A percentile compares a stretch with the other conserved stretches of the same genome.
These are phyloP conservation scores for Ceuthmochares aereus DNA, from an alignment of 2,113 vertebrate genomes.

Conservation along the genomic window DNA sequence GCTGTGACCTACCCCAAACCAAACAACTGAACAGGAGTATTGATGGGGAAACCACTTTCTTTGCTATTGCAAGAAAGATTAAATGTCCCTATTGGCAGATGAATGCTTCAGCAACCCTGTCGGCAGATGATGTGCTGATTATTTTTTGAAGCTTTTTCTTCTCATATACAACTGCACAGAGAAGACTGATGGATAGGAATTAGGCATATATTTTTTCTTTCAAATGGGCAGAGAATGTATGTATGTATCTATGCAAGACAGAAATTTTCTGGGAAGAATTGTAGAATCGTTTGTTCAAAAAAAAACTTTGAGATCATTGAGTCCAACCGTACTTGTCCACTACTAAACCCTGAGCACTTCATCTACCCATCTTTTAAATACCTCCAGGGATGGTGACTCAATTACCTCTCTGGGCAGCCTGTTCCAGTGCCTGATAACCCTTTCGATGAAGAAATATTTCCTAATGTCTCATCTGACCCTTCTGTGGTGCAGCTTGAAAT, in stretches of 20 bases:
- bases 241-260: neutral
- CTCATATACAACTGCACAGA: neutral
- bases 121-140: neutral
- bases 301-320: no score
- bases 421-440: no score
- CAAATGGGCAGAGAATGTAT: neutral
- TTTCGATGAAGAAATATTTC: no score
- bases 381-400: no score
- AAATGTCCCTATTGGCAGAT: neutral
- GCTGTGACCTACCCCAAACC: neutral
- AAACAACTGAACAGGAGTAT: neutral
- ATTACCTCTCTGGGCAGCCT: no score
- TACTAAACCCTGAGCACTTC: no score
- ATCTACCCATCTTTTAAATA: no score
- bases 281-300: neutral
- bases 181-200: neutral
- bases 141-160: neutral
- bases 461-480: no score
- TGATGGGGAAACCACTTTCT: neutral
- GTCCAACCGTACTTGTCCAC: no score
- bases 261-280: neutral
- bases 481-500: no score
- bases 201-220: neutral
- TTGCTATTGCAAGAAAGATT: neutral
- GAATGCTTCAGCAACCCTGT: neutral